These are phyloP conservation scores for Esox lucius DNA, from an alignment of 2,797 vertebrate species.

Conservation along the genomic window DNA sequence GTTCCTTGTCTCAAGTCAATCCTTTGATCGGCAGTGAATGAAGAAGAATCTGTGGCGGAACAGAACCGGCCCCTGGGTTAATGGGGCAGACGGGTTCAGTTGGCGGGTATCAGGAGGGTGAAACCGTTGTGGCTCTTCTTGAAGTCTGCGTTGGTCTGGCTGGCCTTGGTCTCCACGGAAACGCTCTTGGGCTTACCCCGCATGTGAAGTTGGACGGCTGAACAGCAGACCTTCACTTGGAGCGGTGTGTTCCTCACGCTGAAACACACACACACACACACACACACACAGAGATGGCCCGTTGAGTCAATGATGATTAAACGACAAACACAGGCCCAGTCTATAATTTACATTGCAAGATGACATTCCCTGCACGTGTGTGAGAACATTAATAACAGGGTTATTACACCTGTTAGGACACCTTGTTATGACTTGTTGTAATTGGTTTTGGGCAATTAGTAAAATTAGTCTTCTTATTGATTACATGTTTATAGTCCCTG, in stretches of 20 bases:
- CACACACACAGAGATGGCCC: neutral
- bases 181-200: conserved; percentile 70
- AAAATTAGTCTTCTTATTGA: neutral
- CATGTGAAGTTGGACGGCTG: conserved; percentile 69
- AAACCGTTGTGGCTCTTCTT: conserved; percentile 75
- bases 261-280: conserved; percentile 39
- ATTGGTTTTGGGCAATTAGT: neutral
- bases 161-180: conserved; percentile 63
- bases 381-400: too few species aligned
- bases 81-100: conserved; percentile 33
- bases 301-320: neutral
- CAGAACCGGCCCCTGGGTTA: neutral
- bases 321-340: too few species aligned
- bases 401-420: neutral
- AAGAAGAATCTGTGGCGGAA: too few species aligned
- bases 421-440: neutral
- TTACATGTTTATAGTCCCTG: neutral
- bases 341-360: too few species aligned
- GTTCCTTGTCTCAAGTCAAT: too few species aligned
- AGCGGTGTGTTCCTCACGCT: conserved; percentile 64
- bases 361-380: too few species aligned
- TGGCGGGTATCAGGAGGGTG: conserved; percentile 64
- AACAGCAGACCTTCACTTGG: conserved; percentile 65
- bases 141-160: conserved; percentile 67
- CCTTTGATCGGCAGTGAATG: too few species aligned